These are phyloP conservation scores for Apamea sordens DNA, from an alignment of 2,888 invertebrate species.

Conservation along the genomic window DNA sequence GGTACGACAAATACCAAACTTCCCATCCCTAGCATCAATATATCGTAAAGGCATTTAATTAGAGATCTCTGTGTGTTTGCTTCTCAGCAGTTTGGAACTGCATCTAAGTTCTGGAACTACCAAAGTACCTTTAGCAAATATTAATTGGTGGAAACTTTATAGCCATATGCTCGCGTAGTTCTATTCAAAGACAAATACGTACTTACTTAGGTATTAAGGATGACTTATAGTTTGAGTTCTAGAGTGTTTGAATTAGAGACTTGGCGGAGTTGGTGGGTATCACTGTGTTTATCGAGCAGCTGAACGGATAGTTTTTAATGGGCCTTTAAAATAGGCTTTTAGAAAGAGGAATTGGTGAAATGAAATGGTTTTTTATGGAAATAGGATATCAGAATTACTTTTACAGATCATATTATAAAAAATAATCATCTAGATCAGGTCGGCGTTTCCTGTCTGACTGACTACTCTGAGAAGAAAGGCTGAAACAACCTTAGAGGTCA, in stretches of 20 bases:
- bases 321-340: no score
- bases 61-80: constrained; percentile 65
- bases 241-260: constrained; percentile 68
- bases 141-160: constrained; percentile 79
- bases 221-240: constrained; percentile 74
- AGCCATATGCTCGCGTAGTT: constrained; percentile 72
- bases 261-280: constrained; percentile 41
- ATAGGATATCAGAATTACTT: no score
- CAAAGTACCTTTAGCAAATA: constrained; percentile 83
- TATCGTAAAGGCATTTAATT: constrained; percentile 68
- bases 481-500: no score
- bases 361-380: no score
- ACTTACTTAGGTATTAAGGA: constrained; percentile 68
- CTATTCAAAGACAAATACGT: constrained; percentile 79
- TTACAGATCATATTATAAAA: no score
- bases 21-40: constrained; percentile 25
- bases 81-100: constrained; percentile 72
- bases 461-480: no score
- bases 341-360: no score
- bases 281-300: constrained; percentile 32
- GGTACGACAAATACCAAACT: constrained; percentile 11
- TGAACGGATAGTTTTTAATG: background rate
- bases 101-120: constrained; percentile 77
- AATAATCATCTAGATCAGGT: no score
- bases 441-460: no score